These are phyloP conservation scores for Heliconius cydno DNA, from an alignment of 2,888 invertebrate species.

Conservation along the genomic window DNA sequence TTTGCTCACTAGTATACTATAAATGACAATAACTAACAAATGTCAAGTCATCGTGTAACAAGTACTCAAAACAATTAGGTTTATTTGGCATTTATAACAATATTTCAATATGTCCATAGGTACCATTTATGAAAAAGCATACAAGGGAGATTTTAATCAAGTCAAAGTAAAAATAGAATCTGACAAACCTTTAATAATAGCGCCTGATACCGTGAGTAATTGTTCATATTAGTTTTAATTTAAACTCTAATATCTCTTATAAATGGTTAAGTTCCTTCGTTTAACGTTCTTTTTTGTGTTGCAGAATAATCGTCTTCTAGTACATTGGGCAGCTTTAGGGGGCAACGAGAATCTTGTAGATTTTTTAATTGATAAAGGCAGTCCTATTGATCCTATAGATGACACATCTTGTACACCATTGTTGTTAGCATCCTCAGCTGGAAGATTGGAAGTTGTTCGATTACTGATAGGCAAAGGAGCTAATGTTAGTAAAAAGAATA, in stretches of 20 bases:
- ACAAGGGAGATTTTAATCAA: constrained; percentile 87
- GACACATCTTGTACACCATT: constrained; percentile 91
- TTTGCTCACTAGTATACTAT: too few species aligned
- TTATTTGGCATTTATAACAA: background rate
- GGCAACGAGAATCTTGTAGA: constrained; percentile 89
- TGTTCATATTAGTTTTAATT: constrained; percentile 10
- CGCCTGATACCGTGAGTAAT: constrained; percentile 65
- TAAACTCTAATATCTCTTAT: background rate
- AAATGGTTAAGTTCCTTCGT: background rate
- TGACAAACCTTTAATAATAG: constrained; percentile 64
- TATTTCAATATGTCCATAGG: constrained; percentile 70
- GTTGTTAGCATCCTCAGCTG: constrained; percentile 91
- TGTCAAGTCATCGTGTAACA: background rate
- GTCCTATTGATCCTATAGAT: constrained; percentile 87
- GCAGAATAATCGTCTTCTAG: constrained; percentile 87
- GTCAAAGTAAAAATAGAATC: constrained; percentile 85
- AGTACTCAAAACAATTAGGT: background rate
- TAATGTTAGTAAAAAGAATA: constrained; percentile 88
- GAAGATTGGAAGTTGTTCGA: constrained; percentile 86
- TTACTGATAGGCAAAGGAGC: constrained; percentile 87
- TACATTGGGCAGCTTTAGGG: constrained; percentile 92
- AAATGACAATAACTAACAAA: too few species aligned
- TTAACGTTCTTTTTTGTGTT: constrained; percentile 50
- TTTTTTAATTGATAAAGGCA: constrained; percentile 86
- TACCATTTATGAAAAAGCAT: constrained; percentile 86